Evolutionary conservation across 2,888 invertebrate species (phyloP).

Genomic region (Epicampocera succincta): DNA sequence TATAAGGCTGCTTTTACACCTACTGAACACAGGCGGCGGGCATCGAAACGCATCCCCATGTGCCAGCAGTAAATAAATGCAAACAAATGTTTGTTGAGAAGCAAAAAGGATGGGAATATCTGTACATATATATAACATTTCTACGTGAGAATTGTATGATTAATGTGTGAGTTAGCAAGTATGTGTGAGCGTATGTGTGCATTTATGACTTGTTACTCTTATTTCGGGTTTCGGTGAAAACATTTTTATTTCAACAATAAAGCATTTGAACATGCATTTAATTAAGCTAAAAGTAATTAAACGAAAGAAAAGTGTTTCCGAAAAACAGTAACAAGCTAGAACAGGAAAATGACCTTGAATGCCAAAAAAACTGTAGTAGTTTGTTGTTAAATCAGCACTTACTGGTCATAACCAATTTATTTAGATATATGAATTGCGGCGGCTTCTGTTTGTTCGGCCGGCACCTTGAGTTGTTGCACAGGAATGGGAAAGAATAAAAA

Average conservation of each 20-base stretch:
- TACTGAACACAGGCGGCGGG: neutral
- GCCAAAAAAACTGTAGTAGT: too few relatives aligned
- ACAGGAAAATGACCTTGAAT: conserved; percentile 2
- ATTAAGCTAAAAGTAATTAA: neutral
- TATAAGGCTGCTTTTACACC: conserved; percentile 21
- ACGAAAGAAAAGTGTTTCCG: neutral
- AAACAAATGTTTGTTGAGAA: conserved; percentile 39
- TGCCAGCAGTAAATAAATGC: conserved; percentile 46
- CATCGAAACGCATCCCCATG: neutral
- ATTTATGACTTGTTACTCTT: conserved; percentile 15
- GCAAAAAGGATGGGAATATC: conserved; percentile 8
- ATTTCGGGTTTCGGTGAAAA: neutral
- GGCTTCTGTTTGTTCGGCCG: too few relatives aligned
- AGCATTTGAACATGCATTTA: neutral
- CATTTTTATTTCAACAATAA: neutral
- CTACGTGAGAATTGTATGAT: conserved; percentile 55
- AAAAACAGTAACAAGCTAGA: neutral
- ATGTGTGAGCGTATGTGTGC: neutral
- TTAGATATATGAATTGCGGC: too few relatives aligned
- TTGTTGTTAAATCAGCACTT: too few relatives aligned
- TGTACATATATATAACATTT: conserved; percentile 42
- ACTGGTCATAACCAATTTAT: too few relatives aligned
- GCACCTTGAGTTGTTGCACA: too few relatives aligned
- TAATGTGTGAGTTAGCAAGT: conserved; percentile 13
- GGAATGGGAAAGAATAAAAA: too few relatives aligned